A percentile compares a stretch with the other conserved stretches of the same genome.
phyloP scores from a whole-genome alignment of 64 coral and sea anemone species.

The Pocillopora verrucosa region DNA sequence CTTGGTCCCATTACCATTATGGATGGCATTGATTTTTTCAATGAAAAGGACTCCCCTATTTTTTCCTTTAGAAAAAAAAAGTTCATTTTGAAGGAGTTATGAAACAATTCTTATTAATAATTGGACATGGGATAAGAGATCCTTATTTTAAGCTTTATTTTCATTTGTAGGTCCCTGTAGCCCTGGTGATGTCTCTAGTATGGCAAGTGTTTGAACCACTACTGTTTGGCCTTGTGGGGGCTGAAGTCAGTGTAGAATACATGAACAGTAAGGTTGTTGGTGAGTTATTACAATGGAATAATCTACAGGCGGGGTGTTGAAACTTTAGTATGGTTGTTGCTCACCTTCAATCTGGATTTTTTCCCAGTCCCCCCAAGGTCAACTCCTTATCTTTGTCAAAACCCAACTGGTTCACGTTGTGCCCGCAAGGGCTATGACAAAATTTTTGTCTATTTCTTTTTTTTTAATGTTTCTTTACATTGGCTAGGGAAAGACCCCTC shows the following conservation, averaged over 20 bases:
- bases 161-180: conserved; percentile 33
- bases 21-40: background rate
- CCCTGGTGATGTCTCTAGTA: conserved; percentile 43
- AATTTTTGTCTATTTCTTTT: background rate
- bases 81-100: no score
- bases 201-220: conserved; percentile 79
- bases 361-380: no score
- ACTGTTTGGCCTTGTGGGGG: conserved; percentile 78
- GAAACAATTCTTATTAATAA: no score
- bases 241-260: conserved; percentile 74
- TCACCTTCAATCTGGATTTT: no score
- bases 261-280: conserved; percentile 63
- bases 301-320: no score
- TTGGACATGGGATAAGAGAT: no score
- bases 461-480: background rate
- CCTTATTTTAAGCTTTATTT: background rate
- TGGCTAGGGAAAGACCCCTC: no score
- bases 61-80: background rate
- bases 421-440: no score
- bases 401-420: no score
- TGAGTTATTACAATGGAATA: background rate
- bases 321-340: no score
- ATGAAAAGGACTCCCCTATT: background rate
- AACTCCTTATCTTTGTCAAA: no score
- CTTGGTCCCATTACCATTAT: no score